Evolutionary conservation across 2,113 vertebrate species (phyloP).

Genomic region (Brachirus orientalis): DNA sequence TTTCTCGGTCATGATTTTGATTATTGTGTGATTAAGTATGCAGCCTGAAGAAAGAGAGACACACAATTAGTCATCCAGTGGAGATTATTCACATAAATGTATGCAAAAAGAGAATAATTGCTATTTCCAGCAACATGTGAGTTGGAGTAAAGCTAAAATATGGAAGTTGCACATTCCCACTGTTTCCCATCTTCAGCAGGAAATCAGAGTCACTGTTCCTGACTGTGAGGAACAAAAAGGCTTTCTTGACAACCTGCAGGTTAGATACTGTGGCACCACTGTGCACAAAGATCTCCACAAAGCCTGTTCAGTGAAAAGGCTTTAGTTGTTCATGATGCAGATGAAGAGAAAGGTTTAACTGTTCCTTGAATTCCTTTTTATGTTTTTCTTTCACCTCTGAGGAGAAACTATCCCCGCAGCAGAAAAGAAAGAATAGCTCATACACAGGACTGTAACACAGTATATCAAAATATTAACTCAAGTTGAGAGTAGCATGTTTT

Average conservation of each 20-base stretch:
- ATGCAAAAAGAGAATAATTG: not conserved
- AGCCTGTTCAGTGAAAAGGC: too few relatives aligned
- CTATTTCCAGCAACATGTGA: not conserved
- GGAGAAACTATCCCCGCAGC: not conserved
- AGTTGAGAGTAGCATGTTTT: not conserved
- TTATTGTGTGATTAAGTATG: too few relatives aligned
- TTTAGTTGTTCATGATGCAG: too few relatives aligned
- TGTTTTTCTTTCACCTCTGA: not conserved
- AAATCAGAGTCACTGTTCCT: not conserved
- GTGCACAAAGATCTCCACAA: not conserved
- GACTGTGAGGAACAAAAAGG: not conserved
- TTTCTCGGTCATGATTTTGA: too few relatives aligned
- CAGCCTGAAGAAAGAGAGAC: too few relatives aligned
- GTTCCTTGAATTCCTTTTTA: too few relatives aligned
- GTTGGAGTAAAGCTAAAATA: not conserved
- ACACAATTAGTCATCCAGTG: too few relatives aligned
- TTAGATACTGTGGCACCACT: not conserved
- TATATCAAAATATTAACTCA: not conserved
- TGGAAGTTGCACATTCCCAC: slow-evolving; percentile 1
- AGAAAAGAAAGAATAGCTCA: not conserved
- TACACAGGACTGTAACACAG: too few relatives aligned
- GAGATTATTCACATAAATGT: too few relatives aligned
- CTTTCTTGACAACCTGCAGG: not conserved
- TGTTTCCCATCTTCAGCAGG: slow-evolving; percentile 7
- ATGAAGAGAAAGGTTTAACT: too few relatives aligned